These are phyloP conservation scores for Pinna nobilis DNA, from an alignment of 1,140 invertebrate species.

Conservation along the genomic window DNA sequence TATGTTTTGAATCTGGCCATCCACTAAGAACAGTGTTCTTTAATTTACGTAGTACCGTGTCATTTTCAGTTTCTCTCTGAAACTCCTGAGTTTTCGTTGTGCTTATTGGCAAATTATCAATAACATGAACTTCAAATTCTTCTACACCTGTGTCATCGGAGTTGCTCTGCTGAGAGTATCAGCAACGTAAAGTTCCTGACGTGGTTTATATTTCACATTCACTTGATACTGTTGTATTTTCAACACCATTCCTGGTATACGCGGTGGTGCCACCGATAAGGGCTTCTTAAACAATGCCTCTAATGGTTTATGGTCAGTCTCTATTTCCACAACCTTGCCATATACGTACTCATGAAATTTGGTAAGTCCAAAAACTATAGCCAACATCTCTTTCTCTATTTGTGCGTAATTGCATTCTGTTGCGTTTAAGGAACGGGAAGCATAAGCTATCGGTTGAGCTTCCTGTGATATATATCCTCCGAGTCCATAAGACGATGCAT, in stretches of 20 bases:
- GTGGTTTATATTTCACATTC: slow-evolving; percentile 57
- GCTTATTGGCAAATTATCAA: slow-evolving; percentile 1
- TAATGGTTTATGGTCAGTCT: slow-evolving; percentile 40
- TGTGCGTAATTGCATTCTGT: slow-evolving; percentile 35
- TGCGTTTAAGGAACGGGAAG: neutral
- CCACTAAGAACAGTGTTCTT: slow-evolving; percentile 1
- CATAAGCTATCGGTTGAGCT: slow-evolving; percentile 49
- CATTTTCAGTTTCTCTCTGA: neutral
- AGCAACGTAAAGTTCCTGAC: slow-evolving; percentile 72
- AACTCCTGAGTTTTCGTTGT: neutral
- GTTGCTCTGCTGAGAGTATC: slow-evolving; percentile 35
- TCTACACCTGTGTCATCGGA: slow-evolving; percentile 3
- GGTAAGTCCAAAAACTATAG: slow-evolving; percentile 38
- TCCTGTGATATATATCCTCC: slow-evolving; percentile 73
- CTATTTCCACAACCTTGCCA: slow-evolving; percentile 29
- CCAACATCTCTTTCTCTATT: slow-evolving; percentile 46
- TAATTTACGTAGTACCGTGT: neutral
- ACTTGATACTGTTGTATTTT: slow-evolving; percentile 56
- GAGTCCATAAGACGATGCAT: slow-evolving; percentile 62
- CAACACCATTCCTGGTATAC: slow-evolving; percentile 75
- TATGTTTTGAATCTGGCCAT: neutral
- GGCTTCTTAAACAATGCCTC: slow-evolving; percentile 65
- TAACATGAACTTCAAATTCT: slow-evolving; percentile 16
- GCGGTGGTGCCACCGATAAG: slow-evolving; percentile 64
- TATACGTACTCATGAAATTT: slow-evolving; percentile 39